phyloP scores from a whole-genome alignment of 2,113 vertebrate species.

The Octodon degus region DNA sequence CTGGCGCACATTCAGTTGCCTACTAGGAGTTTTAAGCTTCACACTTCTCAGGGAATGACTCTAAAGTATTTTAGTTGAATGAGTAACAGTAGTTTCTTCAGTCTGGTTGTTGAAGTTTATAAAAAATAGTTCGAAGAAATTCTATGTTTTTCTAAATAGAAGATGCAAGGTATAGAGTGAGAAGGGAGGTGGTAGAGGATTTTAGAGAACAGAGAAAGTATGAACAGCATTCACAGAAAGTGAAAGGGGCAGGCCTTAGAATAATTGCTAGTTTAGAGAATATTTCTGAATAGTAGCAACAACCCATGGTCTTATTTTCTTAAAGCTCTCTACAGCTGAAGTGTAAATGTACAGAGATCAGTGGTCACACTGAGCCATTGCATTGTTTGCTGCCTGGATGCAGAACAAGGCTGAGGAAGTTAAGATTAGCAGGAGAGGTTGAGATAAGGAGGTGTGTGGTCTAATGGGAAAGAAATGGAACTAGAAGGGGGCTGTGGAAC shows the following conservation, averaged over 20 bases:
- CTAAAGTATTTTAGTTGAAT: conserved; percentile 41
- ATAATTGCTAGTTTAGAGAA: not conserved
- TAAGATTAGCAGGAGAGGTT: not conserved
- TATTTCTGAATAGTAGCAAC: not conserved
- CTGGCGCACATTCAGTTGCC: not conserved
- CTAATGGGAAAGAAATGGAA: conserved; percentile 30
- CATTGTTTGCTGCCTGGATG: not conserved
- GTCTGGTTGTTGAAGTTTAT: not conserved
- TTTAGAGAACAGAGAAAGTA: not conserved
- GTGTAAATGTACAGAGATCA: not conserved
- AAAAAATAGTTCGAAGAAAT: conserved; percentile 22
- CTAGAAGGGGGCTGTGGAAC: not conserved
- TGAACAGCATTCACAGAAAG: not conserved
- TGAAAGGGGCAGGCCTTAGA: not conserved
- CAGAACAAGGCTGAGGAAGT: not conserved
- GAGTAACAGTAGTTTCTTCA: not conserved
- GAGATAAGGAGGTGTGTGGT: not conserved
- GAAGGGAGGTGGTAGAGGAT: not conserved
- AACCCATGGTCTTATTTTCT: not conserved
- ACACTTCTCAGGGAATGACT: conserved; percentile 12
- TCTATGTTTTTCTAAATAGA: conserved; percentile 31
- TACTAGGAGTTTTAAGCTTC: conserved; percentile 53
- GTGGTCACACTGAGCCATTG: not conserved
- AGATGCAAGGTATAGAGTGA: not conserved
- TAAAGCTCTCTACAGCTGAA: conserved; percentile 12